Evolutionary conservation across 2,888 invertebrate genomes (phyloP).

Genomic region (Agrochola litura): DNA sequence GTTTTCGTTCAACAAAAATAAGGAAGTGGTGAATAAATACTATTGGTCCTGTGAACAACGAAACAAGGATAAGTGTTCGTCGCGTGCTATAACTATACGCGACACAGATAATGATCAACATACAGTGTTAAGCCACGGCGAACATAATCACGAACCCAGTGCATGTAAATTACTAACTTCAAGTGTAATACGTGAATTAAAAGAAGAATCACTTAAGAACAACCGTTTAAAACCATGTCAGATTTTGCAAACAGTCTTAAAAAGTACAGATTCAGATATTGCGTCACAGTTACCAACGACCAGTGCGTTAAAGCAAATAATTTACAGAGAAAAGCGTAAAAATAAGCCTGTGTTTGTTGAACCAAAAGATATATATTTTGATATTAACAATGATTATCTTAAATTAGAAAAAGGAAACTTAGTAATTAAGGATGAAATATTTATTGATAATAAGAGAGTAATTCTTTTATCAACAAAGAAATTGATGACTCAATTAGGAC

Average conservation of each 20-base stretch:
- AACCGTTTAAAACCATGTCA: no score
- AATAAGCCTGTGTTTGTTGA: no score
- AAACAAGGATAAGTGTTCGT: conserved; percentile 32
- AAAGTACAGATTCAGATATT: no score
- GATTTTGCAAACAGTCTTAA: no score
- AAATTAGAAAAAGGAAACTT: no score
- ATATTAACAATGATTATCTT: no score
- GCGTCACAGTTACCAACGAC: no score
- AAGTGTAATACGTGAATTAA: conserved; percentile 34
- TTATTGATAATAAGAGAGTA: conserved; percentile 17
- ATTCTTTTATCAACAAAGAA: conserved; percentile 33
- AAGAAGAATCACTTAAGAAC: no score
- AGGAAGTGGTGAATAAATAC: conserved; percentile 31
- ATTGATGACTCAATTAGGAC: background rate
- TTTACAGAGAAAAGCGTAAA: no score
- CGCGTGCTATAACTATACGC: conserved; percentile 40
- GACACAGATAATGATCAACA: conserved; percentile 36
- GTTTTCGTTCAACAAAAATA: conserved; percentile 22
- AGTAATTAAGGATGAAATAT: conserved; percentile 13
- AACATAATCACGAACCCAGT: conserved; percentile 40
- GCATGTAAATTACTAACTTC: conserved; percentile 34
- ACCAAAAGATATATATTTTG: no score
- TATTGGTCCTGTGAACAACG: conserved; percentile 28
- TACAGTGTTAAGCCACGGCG: conserved; percentile 34
- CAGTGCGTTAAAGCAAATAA: no score